A percentile compares a stretch with the other conserved stretches of the same genome.
Evolutionary conservation across 2,113 vertebrate species (phyloP).

Genomic region (Cettia cetti): DNA sequence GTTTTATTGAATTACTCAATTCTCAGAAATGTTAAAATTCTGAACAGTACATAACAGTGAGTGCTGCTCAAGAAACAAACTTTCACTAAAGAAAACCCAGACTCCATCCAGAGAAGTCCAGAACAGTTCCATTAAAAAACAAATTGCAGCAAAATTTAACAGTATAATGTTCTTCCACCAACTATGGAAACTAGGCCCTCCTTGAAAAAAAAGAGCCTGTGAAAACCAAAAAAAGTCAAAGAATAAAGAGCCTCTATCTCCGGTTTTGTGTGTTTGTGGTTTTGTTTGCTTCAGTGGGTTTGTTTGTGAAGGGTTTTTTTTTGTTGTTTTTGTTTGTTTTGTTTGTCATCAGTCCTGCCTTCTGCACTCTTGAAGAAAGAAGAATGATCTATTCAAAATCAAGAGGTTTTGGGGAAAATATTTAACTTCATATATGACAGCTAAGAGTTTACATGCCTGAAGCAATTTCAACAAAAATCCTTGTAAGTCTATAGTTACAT

Average conservation of each 20-base stretch:
- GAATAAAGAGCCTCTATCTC: neutral
- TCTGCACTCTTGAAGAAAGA: neutral
- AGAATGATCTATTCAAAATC: neutral
- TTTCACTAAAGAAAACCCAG: neutral
- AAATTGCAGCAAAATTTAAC: neutral
- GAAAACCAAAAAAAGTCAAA: neutral
- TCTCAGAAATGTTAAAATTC: neutral
- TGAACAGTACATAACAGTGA: neutral
- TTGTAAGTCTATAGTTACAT: neutral
- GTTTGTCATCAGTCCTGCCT: neutral
- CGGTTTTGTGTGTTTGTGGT: neutral
- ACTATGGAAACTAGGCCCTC: neutral
- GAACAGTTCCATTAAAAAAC: neutral
- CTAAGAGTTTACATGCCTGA: neutral
- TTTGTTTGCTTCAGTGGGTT: neutral
- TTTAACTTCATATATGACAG: neutral
- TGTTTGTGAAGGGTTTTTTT: neutral
- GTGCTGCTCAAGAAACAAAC: neutral
- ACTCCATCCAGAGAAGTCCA: neutral
- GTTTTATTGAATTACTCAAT: neutral
- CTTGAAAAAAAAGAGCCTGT: neutral
- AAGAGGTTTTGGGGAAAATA: neutral
- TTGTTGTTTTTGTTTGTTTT: neutral
- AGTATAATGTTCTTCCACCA: neutral
- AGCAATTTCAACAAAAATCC: neutral